Evolutionary conservation across 1,140 invertebrate genomes (phyloP).

Genomic region (Penaeus vannamei): DNA sequence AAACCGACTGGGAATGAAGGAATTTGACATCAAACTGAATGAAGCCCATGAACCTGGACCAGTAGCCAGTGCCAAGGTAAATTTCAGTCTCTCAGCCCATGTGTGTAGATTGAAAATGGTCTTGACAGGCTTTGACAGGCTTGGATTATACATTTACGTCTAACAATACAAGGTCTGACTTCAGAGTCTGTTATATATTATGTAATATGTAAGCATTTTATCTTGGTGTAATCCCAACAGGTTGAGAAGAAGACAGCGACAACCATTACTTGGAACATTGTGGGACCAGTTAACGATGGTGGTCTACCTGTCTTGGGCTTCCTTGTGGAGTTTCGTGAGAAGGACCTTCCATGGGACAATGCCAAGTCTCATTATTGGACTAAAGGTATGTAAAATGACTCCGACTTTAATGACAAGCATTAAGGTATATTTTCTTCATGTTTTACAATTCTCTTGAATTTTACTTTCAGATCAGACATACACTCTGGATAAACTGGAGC

Average conservation of each 20-base stretch:
- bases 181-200: not conserved
- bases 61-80: slow-evolving; percentile 69
- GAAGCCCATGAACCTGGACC: slow-evolving; percentile 78
- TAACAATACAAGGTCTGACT: not conserved
- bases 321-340: slow-evolving; percentile 83
- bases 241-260: slow-evolving; percentile 77
- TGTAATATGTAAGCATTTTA: not conserved
- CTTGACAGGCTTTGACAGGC: no score
- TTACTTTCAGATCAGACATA: slow-evolving; percentile 74
- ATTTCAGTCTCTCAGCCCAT: not conserved
- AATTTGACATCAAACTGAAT: slow-evolving; percentile 80
- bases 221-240: not conserved
- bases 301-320: slow-evolving; percentile 83
- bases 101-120: no score
- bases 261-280: slow-evolving; percentile 84
- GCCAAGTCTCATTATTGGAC: slow-evolving; percentile 84
- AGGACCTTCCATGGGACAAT: slow-evolving; percentile 77
- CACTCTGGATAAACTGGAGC: slow-evolving; percentile 84
- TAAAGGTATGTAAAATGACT: slow-evolving; percentile 73
- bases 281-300: slow-evolving; percentile 80
- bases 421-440: no score
- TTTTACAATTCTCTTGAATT: not conserved
- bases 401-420: not conserved
- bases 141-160: no score
- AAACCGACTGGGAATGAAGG: slow-evolving; percentile 81